phyloP scores from a whole-genome alignment of 1,140 invertebrate genomes.

The Philotrypesis tridentata region DNA sequence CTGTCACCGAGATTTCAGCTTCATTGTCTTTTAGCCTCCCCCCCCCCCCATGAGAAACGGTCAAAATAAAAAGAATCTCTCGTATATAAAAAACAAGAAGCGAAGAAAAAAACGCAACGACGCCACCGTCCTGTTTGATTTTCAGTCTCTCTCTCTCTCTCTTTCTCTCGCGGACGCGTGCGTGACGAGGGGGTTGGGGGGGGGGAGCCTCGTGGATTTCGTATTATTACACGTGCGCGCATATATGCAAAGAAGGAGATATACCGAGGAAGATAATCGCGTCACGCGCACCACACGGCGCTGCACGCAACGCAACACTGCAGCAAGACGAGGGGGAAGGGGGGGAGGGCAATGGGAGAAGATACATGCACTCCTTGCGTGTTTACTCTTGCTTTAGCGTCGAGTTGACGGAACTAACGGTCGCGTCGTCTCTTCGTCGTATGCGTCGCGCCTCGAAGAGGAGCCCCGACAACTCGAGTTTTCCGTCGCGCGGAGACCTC shows the following conservation, averaged over 20 bases:
- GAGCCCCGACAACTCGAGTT: background rate
- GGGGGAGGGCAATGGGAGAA: background rate
- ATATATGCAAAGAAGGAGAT: background rate
- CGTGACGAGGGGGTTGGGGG: background rate
- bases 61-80: background rate
- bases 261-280: constrained; percentile 4
- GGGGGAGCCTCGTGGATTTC: background rate
- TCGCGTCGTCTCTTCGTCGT: too few species aligned
- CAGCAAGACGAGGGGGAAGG: too few species aligned
- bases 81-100: background rate
- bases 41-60: too few species aligned
- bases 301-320: too few species aligned
- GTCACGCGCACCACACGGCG: background rate
- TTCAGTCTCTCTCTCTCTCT: too few species aligned
- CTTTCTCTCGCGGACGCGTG: background rate
- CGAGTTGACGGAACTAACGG: constrained; percentile 12
- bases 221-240: background rate
- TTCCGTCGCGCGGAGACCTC: background rate
- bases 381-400: constrained; percentile 23
- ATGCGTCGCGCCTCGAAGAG: too few species aligned
- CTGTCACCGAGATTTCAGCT: background rate
- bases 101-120: background rate
- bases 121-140: background rate
- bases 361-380: background rate
- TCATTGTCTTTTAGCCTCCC: background rate